Percentiles rank a stretch among this genome's conserved stretches.
These are phyloP conservation scores for Colletes gigas DNA, from an alignment of 1,140 invertebrate genomes.

Conservation along the genomic window DNA sequence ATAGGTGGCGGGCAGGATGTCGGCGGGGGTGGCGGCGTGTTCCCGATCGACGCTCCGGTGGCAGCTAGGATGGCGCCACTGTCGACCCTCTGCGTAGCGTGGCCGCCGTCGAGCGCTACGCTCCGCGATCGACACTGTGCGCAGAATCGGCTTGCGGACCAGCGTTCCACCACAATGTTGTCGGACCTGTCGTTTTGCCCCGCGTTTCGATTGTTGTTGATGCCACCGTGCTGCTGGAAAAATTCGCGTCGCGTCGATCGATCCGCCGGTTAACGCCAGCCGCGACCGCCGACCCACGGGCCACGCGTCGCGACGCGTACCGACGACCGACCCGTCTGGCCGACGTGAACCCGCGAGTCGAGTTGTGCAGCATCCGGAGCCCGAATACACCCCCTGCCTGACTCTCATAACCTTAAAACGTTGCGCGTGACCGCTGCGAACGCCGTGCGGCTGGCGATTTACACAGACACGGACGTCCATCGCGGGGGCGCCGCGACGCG, in stretches of 20 bases:
- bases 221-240: slow-evolving; percentile 11
- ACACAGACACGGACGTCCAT: slow-evolving; percentile 5
- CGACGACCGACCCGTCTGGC: not conserved
- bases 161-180: slow-evolving; percentile 64
- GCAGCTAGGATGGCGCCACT: slow-evolving; percentile 57
- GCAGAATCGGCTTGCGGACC: slow-evolving; percentile 60
- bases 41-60: slow-evolving; percentile 45
- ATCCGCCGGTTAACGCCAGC: not conserved
- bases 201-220: slow-evolving; percentile 63
- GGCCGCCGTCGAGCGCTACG: slow-evolving; percentile 43
- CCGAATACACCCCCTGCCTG: too few species aligned
- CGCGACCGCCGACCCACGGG: not conserved
- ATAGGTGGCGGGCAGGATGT: slow-evolving; percentile 41
- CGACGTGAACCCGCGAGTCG: not conserved
- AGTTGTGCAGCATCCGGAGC: slow-evolving; percentile 14
- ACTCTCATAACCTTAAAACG: slow-evolving; percentile 35
- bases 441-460: slow-evolving; percentile 14
- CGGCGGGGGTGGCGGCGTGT: slow-evolving; percentile 41
- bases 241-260: slow-evolving; percentile 28
- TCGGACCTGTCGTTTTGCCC: slow-evolving; percentile 61
- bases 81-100: slow-evolving; percentile 58
- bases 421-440: slow-evolving; percentile 20
- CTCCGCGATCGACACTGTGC: slow-evolving; percentile 45
- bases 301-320: not conserved
- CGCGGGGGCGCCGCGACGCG: not conserved